Base-by-base conservation (phyloP, 2,797 vertebrate genomes). In the Urosaurus nigricauda region DNA sequence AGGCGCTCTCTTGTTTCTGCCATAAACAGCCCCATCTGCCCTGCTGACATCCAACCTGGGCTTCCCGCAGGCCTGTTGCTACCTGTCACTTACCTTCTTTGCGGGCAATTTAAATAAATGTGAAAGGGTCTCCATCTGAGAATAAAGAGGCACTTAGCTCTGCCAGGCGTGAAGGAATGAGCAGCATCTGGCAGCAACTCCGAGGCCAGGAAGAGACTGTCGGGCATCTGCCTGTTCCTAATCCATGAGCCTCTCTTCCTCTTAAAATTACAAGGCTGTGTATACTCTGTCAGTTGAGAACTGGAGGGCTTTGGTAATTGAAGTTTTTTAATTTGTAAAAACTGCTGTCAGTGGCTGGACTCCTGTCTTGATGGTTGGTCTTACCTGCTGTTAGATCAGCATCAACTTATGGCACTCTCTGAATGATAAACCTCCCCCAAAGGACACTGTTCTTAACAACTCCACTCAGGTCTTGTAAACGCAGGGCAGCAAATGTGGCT, bases 11-110 rank as follows among this genome's bases (percentile, higher is more conserved):
- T 74, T 95, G 92, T 95, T 96, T 95, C 97, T 96, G 97, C 96
- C 96, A 93, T 98, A 98, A 97, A 98, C 97, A 53, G 90, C 65
- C 93, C 87, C 71, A 90, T 94, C 84, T 93, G 94, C 0, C 0
- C 63, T 56, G 89, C 93, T 91, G 91, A 87, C 65, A 13, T 0
- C 13, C 85, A 43, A 92, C 93, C 91, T 92, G 88, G 21, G 43
- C 73, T 88, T 68, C 91, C 79, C 4, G 87, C 75, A 3, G 21
- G 9, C 78, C 35, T 32, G 13, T 29, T 19, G 1, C 47, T 13
- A 12, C 21, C 13, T 32, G 35, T 58, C 19, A 47, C n/a, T 87
- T 53, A 3, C 7, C 40, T 63, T 63, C 40, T 78, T 43, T 26
- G 24, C 17, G 53, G 32, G 1, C 51, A 0, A 12, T 68, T 68